Percentiles rank a stretch among this genome's conserved stretches.
Evolutionary conservation across 1,140 invertebrate species (phyloP).

Genomic region (Planococcus citri): DNA sequence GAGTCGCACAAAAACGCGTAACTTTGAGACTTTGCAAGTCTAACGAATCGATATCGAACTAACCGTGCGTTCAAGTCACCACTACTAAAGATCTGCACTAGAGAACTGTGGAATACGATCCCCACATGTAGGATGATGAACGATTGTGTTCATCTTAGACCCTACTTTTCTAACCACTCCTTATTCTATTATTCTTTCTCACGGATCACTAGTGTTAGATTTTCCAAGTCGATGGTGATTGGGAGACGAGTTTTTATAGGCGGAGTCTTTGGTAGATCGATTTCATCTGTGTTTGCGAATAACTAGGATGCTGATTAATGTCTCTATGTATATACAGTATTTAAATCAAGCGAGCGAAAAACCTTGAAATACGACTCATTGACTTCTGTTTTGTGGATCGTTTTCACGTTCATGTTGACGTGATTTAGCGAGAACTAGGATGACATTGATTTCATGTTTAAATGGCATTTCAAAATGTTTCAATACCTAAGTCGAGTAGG

Average conservation of each 20-base stretch:
- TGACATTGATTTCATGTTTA: constrained; percentile 14
- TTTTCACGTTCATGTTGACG: neutral
- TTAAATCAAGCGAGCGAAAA: neutral
- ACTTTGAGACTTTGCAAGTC: neutral
- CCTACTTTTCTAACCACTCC: constrained; percentile 11
- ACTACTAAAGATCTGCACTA: neutral
- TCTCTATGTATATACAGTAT: constrained; percentile 3
- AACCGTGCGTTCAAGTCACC: constrained; percentile 16
- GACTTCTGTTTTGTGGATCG: constrained; percentile 9
- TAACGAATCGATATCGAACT: neutral
- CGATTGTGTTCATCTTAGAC: neutral
- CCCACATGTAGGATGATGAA: neutral
- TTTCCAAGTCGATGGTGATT: neutral
- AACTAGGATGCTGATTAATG: constrained; percentile 12
- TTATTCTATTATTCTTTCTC: neutral
- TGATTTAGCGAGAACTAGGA: neutral
- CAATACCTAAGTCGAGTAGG: neutral
- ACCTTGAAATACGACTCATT: constrained; percentile 3
- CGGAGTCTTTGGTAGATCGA: neutral
- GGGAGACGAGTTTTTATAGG: neutral
- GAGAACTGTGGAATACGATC: neutral
- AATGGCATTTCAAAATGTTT: constrained; percentile 13
- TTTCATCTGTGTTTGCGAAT: constrained; percentile 10
- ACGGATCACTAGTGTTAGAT: neutral
- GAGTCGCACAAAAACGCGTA: neutral